Percentiles rank a stretch among this genome's conserved stretches.
phyloP scores from a whole-genome alignment of 2,797 vertebrate genomes.

The Botia kubotai region DNA sequence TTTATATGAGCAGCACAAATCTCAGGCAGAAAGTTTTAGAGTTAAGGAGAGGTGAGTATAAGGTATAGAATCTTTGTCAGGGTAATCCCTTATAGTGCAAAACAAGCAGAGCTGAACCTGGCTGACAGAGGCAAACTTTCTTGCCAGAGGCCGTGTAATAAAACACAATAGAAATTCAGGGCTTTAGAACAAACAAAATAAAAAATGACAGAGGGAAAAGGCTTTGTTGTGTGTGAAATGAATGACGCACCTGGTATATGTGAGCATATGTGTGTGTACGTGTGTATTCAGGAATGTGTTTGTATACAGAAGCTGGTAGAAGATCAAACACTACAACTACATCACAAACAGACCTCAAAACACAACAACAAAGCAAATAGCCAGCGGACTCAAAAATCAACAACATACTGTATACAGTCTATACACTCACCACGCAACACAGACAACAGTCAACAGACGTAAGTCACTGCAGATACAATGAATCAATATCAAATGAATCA shows the following conservation, averaged over 20 bases:
- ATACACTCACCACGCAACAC: background rate
- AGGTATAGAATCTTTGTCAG: background rate
- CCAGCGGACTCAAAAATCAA: constrained; percentile 2
- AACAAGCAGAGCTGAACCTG: background rate
- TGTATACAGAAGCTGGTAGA: constrained; percentile 28
- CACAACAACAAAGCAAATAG: constrained; percentile 23
- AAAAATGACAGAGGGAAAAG: constrained; percentile 40
- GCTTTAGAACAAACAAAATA: constrained; percentile 44
- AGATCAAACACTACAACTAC: constrained; percentile 26
- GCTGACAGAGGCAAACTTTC: background rate
- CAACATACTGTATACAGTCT: constrained; percentile 1
- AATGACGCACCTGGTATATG: constrained; percentile 25
- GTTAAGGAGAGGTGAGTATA: constrained; percentile 2
- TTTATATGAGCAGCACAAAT: background rate
- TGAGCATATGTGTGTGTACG: constrained; percentile 8
- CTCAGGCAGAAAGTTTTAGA: background rate
- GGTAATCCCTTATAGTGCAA: constrained; percentile 1
- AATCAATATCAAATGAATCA: background rate
- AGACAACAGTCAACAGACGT: background rate
- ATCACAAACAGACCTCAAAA: constrained; percentile 17
- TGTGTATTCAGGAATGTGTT: constrained; percentile 20
- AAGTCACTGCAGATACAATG: background rate
- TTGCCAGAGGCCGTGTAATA: background rate
- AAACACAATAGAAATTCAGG: constrained; percentile 17
- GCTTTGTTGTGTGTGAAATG: constrained; percentile 43